These are phyloP conservation scores for Catostomus latipinnis DNA, from an alignment of 2,797 vertebrate species.

Conservation along the genomic window DNA sequence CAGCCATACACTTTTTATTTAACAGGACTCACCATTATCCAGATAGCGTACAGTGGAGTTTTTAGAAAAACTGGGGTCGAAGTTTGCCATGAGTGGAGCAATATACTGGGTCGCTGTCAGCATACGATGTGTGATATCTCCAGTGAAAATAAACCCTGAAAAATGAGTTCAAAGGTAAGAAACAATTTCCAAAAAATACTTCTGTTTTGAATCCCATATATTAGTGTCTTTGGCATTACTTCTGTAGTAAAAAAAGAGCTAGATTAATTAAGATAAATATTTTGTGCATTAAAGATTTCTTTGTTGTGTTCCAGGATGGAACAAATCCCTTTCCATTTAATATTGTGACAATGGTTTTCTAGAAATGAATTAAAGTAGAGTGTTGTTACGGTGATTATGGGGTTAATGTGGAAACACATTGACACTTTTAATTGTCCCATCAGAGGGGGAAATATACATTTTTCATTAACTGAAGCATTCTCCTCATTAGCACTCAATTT, in stretches of 20 bases:
- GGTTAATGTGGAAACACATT: constrained; percentile 21
- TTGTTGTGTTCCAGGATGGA: constrained; percentile 18
- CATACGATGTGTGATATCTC: constrained; percentile 93
- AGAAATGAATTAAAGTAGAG: not conserved
- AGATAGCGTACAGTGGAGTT: constrained; percentile 90
- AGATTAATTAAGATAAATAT: not conserved
- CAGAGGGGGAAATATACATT: constrained; percentile 40
- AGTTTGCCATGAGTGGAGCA: constrained; percentile 97
- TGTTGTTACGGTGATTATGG: not conserved
- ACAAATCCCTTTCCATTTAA: no score
- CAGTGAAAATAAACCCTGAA: constrained; percentile 94
- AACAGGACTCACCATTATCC: constrained; percentile 86
- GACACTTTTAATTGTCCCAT: constrained; percentile 37
- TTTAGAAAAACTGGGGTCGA: constrained; percentile 91
- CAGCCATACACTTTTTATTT: not conserved
- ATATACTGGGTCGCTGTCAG: constrained; percentile 95
- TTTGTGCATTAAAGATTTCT: constrained; percentile 13
- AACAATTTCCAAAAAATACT: not conserved
- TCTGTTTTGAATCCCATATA: no score
- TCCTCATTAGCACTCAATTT: constrained; percentile 41
- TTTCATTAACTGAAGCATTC: constrained; percentile 44
- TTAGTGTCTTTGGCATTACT: not conserved
- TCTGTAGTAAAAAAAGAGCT: not conserved
- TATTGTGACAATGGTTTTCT: not conserved
- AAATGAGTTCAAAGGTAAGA: constrained; percentile 44